Base-by-base conservation (phyloP, 2,888 invertebrate genomes). In the Clistopyga incitator region DNA sequence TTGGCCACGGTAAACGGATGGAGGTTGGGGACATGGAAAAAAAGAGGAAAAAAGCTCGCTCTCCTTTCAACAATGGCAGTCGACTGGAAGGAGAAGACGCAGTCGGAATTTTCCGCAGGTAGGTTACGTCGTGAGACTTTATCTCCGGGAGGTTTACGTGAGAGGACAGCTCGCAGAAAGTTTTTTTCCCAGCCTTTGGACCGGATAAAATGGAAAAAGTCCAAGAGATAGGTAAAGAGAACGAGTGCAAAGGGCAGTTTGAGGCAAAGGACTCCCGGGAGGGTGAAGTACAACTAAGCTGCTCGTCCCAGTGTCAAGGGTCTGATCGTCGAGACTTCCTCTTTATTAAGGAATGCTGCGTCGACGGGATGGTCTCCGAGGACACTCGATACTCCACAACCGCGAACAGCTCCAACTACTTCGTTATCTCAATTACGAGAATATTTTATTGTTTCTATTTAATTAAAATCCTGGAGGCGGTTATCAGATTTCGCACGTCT, bases 201-300 rank as follows among this genome's bases (percentile, higher is more conserved):
- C 59, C 47, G 65, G 47, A 81, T 77, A 81, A 72, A 81, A 81
- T 81, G 76, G 76, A 77, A 65, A 81, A 77, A 76, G 70, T 81
- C 65, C 65, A 50, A 65, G 65, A 67, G 56, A 64, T 64, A 56
- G 56, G 71, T 42, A 67, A 59, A 42, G 81, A 77, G 47, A 77
- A 59, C 29, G 23, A 20, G 56, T 34, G 68, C 67, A 59, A 47
- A 59, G 38, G 59, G 20, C 52, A 45, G 76, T 67, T 54, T 59
- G 56, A 45, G 64, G 64, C 23, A 54, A 71, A 52, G 64, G 11
- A 54, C 25, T 77, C 81, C 68, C 70, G 20, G 15, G 56, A 38
- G 71, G 70, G 25, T 45, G 18, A 61, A 70, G 59, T 34, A 54
- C 68, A 29, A 72, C 71, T 38, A 23, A 54, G 65, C 45, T 71